These are phyloP conservation scores for Drosophila stalkeri DNA, from an alignment of 2,888 invertebrate genomes.

Conservation along the genomic window DNA sequence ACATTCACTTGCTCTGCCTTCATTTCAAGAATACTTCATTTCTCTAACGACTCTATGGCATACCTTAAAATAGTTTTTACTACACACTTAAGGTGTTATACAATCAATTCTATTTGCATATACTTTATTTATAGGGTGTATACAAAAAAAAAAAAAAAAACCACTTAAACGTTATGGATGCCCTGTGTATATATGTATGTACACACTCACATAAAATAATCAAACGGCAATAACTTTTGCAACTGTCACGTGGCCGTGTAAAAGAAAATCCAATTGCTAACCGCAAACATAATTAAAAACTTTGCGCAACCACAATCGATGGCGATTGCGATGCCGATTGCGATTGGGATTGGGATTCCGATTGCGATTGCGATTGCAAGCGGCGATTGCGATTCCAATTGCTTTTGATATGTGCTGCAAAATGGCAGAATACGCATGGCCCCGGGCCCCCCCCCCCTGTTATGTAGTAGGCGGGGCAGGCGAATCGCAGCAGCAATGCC, in stretches of 20 bases:
- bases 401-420: constrained; percentile 17
- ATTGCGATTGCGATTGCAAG: constrained; percentile 14
- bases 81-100: neutral
- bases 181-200: neutral
- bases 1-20: neutral
- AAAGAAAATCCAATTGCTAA: constrained; percentile 74
- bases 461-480: constrained; percentile 31
- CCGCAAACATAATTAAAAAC: constrained; percentile 81
- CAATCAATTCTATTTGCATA: neutral
- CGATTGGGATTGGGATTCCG: constrained; percentile 21
- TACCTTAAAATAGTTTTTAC: neutral
- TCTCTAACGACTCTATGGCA: rapidly evolving
- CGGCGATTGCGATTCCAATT: constrained; percentile 23
- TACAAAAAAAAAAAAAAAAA: too few relatives aligned
- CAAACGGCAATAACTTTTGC: constrained; percentile 42
- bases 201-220: constrained; percentile 43
- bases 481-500: constrained; percentile 41
- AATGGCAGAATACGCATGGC: constrained; percentile 22
- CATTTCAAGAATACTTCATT: neutral
- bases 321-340: constrained; percentile 46
- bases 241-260: constrained; percentile 33
- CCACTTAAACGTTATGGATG: constrained; percentile 3
- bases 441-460: constrained; percentile 14
- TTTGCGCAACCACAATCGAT: constrained; percentile 76
- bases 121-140: neutral